Base-by-base conservation (phyloP, 2,797 vertebrate species). In the Acridotheres tristis region DNA sequence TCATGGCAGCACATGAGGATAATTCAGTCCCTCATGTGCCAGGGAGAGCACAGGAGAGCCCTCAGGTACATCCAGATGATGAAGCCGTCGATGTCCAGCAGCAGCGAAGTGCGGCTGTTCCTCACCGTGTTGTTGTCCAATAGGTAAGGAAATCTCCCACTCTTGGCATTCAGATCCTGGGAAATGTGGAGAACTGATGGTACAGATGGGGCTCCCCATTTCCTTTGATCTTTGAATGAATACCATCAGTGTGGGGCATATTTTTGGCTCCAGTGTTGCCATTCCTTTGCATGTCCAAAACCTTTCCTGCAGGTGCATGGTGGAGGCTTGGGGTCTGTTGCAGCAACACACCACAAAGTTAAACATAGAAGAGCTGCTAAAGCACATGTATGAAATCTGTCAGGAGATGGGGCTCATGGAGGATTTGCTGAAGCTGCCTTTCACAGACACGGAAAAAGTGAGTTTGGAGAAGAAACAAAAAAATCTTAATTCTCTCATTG, bases 341-440 rank as follows among this genome's bases (percentile, higher is more conserved):
- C 98, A 98, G 55, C 98, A 98, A 13, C 98, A 99, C 62, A 98
- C 97, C 25, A 98, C 97, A 13, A 97, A 96, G 72, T 71, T 98
- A 34, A 99, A 99, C 65, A 58, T 98, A 67, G 97, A 98, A n/a
- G 98, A 99, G 75, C 97, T 99, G 88, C 94, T 99, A 16, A 97
- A 96, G 73, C 98, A 96, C 54, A 92, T 98, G 58, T 99, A 98
- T 85, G 98, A 99, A 97, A 98, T 97, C 67, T 99, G 99, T 95
- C 99, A 99, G 96, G 99, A 99, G 72, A 98, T 98, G 92, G 98
- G 98, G 42, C 97, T 99, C 58, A 99, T 99, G 97, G 99, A 99
- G 94, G 99, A 99, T 81, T 98, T 99, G 76, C 96, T 99, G 85
- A 99, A 99, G 96, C 97, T 99, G 10, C 99, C 99, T 4, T 98